phyloP scores from a whole-genome alignment of 2,797 vertebrate species.

The Epinephelus malabaricus region DNA sequence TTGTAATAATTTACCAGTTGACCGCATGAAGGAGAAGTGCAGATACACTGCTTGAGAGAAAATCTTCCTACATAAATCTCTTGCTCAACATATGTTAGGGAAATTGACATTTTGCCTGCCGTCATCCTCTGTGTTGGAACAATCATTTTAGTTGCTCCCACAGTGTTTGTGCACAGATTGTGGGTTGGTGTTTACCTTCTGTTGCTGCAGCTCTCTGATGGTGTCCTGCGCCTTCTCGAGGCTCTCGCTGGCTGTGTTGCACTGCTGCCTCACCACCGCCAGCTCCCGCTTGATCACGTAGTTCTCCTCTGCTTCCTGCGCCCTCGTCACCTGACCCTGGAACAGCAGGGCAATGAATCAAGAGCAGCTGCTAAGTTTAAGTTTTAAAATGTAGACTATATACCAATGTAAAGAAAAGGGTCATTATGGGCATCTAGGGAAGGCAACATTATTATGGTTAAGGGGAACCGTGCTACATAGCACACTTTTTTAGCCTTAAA shows the following conservation, averaged over 20 bases:
- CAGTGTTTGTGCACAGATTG: neutral
- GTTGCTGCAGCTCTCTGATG: slow-evolving; percentile 92
- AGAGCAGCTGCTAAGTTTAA: neutral
- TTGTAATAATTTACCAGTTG: neutral
- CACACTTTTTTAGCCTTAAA: slow-evolving; percentile 1
- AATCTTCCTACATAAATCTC: neutral
- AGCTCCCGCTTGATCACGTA: slow-evolving; percentile 96
- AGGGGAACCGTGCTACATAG: slow-evolving; percentile 1
- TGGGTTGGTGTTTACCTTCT: slow-evolving; percentile 85
- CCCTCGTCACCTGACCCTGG: slow-evolving; percentile 96
- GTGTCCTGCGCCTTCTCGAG: slow-evolving; percentile 93
- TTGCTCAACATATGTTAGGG: neutral
- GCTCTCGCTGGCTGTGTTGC: slow-evolving; percentile 88
- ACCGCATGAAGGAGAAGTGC: neutral
- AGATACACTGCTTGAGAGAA: neutral
- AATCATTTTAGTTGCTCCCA: neutral
- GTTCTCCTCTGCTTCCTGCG: slow-evolving; percentile 97
- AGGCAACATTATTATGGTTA: neutral
- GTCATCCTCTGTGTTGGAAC: neutral
- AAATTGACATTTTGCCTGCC: neutral
- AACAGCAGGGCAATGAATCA: slow-evolving; percentile 24
- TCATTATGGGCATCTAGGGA: neutral
- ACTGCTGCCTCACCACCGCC: slow-evolving; percentile 93
- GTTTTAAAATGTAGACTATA: slow-evolving; percentile 1
- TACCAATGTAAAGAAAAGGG: neutral